Evolutionary conservation across 2,797 vertebrate species (phyloP).

Genomic region (Molothrus ater): DNA sequence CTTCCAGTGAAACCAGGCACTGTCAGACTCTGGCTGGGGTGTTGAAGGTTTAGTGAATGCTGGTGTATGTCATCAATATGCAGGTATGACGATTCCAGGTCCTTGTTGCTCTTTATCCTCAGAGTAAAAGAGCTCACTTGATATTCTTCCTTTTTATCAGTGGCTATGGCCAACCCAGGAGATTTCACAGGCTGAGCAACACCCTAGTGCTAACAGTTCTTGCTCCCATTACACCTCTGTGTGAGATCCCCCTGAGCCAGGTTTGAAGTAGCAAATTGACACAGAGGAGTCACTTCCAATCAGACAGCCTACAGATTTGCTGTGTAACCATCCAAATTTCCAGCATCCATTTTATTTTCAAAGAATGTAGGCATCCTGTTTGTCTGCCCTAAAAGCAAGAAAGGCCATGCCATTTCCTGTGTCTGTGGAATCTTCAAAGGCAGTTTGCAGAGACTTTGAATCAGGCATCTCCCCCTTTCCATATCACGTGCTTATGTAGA

Average conservation of each 20-base stretch:
- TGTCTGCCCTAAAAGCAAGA: neutral
- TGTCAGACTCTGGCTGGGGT: neutral
- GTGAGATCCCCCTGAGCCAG: neutral
- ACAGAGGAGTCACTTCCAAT: neutral
- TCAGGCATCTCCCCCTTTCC: neutral
- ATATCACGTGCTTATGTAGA: neutral
- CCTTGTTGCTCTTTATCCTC: neutral
- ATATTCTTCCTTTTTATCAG: neutral
- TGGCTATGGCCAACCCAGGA: rapidly evolving
- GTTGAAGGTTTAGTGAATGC: neutral
- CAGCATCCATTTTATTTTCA: neutral
- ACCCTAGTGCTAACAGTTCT: neutral
- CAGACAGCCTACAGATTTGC: neutral
- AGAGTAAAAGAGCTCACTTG: neutral
- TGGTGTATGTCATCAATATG: neutral
- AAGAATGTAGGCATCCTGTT: neutral
- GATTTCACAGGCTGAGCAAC: neutral
- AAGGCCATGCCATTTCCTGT: neutral
- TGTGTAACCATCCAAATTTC: neutral
- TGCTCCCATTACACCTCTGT: neutral
- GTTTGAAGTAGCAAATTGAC: neutral
- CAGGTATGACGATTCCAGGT: neutral
- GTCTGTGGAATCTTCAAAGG: neutral
- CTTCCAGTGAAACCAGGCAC: neutral
- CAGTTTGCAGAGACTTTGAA: neutral